Evolutionary conservation across 2,797 vertebrate species (phyloP), one percentile per base, ranked within the genome.

Genomic region (Gorsachius magnificus): DNA sequence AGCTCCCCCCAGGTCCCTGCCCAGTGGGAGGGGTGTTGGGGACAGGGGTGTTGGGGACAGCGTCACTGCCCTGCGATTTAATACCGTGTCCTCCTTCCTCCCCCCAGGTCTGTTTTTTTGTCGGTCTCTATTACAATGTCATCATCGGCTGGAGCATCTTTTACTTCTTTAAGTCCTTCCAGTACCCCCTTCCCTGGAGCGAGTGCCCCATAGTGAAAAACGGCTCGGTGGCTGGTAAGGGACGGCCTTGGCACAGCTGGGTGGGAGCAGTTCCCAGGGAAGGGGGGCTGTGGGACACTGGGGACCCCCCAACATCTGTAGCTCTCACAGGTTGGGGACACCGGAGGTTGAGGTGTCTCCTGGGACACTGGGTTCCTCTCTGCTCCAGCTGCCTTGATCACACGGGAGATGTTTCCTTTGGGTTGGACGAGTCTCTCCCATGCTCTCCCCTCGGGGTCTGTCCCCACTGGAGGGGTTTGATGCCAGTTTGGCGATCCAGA

Each of bases 71-170:
- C 36, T 5, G 28, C 0, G 36, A 13, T 76, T 48, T 83, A 38
- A 33, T 24, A 26, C 53, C 0, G 0, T 31, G 38, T 74, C 50
- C 45, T 92, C 36, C 21, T 92, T 76, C 64, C 48, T 53, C 69
- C 72, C 54, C 24, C 29, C 91, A 99, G 99, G 99, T 99, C 65
- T 99, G 99, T 48, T 99, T 99, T 74, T 99, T 99, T 45, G 99
- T 99, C 0, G 99, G 99, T 18, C 98, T 99, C 79, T 99, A 99
- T 89, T 99, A 99, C 95, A 99, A 99, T 0, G 99, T 99, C 93
- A 99, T 99, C 97, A 99, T 99, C 0, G 99, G 99, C 61, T 99
- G 99, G 99, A 99, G 99, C 97, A 99, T 99, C 98, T 99, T 99
- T 92, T 99, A 99, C 96, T 99, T 99, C 97, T 99, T 99, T 95